Base-by-base conservation (phyloP, 2,888 invertebrate genomes). In the Pyrrhia umbra region DNA sequence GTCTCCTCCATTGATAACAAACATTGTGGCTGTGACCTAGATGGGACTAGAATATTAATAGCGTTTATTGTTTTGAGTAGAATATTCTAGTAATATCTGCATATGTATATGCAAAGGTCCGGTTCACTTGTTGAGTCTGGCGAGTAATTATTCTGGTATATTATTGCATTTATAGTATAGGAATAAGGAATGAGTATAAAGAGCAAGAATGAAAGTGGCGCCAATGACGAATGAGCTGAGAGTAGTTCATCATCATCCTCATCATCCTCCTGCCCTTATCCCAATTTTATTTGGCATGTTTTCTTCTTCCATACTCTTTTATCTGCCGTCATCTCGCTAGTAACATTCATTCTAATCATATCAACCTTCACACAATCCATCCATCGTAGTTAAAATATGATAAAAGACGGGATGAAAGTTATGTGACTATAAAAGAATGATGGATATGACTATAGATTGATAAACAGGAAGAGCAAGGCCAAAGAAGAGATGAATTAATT, bases 1-100 rank as follows among this genome's bases (percentile, higher is more conserved):
- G 77, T 74, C 37, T 49, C 45, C 59, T 68, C 58, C 56, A 68
- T 79, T 82, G 85, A 83, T 84, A 86, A 76, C 76, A 69, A 74
- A 76, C 75, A 67, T 46, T 71, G 68, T 69, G n/a, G 67, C 58
- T 71, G 72, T 80, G 82, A 80, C 85, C 83, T 84, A 84, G 67
- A 81, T 85, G 73, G 42, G 47, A 58, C 55, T 49, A 39, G 62
- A 69, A 67, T 71, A 71, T 57, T 81, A 74, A 80, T 65, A 56
- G 39, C 47, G 51, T 16, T 46, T 61, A 69, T 77, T 78, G 68
- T 78, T 70, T 65, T 61, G 16, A 51, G 23, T 60, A 66, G 74
- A 72, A 68, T 59, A 37, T 62, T 68, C 65, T 65, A 61, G 75
- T 49, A 27, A 50, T 57, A 77, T 55, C 57, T 64, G 50, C 42